Conservation (phyloP, 2,113 vertebrate genomes). For the Channa argus region DNA sequence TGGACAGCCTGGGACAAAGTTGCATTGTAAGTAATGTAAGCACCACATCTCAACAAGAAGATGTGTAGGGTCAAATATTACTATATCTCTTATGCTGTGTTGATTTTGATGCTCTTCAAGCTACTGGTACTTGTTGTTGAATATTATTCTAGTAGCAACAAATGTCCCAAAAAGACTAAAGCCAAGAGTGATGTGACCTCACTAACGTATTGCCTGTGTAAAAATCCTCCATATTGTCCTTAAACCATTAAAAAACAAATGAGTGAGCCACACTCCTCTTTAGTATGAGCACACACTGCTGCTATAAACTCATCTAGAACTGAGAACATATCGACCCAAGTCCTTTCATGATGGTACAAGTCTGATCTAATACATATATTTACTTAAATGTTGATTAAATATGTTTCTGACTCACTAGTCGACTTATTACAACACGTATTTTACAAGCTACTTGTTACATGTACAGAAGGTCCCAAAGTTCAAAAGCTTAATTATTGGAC, state of each 20-base stretch:
- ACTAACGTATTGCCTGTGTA: no score
- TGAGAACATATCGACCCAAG: neutral
- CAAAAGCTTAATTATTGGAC: no score
- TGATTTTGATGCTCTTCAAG: neutral
- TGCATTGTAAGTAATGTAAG: neutral
- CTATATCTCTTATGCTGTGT: neutral
- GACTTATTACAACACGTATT: no score
- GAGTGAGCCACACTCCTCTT: neutral
- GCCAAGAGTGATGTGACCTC: neutral
- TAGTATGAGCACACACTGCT: neutral
- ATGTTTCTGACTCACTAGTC: no score
- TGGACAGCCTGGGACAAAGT: no score
- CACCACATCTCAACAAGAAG: neutral
- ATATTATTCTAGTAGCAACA: neutral
- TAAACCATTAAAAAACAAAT: slow-evolving; percentile 1
- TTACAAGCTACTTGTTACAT: no score
- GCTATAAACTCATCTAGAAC: neutral
- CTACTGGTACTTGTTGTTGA: neutral
- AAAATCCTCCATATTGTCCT: neutral
- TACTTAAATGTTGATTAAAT: no score
- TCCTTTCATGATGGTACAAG: no score
- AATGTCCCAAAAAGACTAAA: neutral
- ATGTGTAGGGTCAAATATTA: neutral
- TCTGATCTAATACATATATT: no score
- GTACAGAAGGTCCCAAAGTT: no score